Evolutionary conservation across 2,113 vertebrate genomes (phyloP).

Genomic region (Scartelaos histophorus): DNA sequence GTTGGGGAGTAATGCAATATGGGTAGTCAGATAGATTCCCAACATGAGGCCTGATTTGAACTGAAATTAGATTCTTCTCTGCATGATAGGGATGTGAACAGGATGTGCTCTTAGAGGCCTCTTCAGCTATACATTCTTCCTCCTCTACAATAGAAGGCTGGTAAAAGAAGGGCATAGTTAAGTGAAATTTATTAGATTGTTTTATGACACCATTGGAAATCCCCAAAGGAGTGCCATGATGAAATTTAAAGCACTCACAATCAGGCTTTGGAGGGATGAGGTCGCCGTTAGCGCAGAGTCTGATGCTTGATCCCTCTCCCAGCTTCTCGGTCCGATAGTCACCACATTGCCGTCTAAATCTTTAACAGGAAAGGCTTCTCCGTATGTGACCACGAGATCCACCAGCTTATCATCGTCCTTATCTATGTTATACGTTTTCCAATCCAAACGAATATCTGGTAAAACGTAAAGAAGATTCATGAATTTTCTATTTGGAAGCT

Average conservation of each 20-base stretch:
- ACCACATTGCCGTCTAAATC: constrained; percentile 70
- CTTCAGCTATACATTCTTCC: constrained; percentile 20
- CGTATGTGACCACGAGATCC: constrained; percentile 82
- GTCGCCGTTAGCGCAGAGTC: constrained; percentile 46
- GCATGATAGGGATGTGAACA: constrained; percentile 4
- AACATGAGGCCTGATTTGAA: constrained; percentile 79
- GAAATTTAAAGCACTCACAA: constrained; percentile 61
- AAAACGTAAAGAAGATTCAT: not conserved
- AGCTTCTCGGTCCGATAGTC: constrained; percentile 23
- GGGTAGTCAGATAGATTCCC: constrained; percentile 79
- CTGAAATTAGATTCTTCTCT: constrained; percentile 73
- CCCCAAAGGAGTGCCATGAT: constrained; percentile 8
- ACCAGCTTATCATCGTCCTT: constrained; percentile 74
- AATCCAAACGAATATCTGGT: constrained; percentile 90
- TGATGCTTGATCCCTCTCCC: constrained; percentile 44
- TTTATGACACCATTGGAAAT: not conserved
- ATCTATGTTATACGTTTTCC: constrained; percentile 82
- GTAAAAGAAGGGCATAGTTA: not conserved
- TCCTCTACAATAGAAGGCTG: constrained; percentile 44
- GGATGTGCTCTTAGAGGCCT: constrained; percentile 33
- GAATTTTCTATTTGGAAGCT: not conserved
- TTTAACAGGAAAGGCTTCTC: constrained; percentile 80
- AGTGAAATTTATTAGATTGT: constrained; percentile 1
- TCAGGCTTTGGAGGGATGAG: constrained; percentile 42
- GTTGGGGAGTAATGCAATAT: constrained; percentile 85